Conservation (phyloP, 1,140 invertebrate genomes). For the Dendrolimus punctatus region DNA sequence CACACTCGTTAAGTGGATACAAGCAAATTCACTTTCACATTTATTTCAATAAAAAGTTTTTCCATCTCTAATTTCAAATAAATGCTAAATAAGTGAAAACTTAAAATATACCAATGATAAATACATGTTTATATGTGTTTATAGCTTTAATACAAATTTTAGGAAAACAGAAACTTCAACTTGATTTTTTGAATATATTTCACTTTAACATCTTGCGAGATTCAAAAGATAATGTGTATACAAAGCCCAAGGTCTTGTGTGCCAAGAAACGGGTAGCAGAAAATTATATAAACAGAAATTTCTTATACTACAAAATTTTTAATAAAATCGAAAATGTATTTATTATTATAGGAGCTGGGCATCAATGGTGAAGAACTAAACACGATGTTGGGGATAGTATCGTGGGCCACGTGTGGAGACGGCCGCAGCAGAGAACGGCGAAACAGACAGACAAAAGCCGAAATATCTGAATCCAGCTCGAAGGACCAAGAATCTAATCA, state of each 20-base stretch:
- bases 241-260: no score
- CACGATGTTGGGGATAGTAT: slow-evolving; percentile 83
- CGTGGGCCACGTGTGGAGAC: slow-evolving; percentile 87
- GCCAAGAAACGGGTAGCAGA: no score
- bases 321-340: slow-evolving; percentile 1
- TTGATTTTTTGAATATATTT: no score
- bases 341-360: slow-evolving; percentile 63
- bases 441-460: not conserved
- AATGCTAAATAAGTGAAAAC: no score
- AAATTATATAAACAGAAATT: no score
- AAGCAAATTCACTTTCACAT: no score
- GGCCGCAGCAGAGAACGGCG: slow-evolving; percentile 64
- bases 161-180: no score
- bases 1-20: not conserved
- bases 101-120: no score
- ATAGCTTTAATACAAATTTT: no score
- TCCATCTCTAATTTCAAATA: no score
- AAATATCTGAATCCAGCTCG: not conserved
- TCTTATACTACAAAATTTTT: not conserved
- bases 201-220: not conserved
- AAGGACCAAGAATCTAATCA: slow-evolving; percentile 2
- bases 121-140: no score
- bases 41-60: no score
- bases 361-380: slow-evolving; percentile 80
- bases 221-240: not conserved